Evolutionary conservation across 2,888 invertebrate species (phyloP), one percentile per base, ranked within the genome.

Genomic region (Callimorpha dominula): DNA sequence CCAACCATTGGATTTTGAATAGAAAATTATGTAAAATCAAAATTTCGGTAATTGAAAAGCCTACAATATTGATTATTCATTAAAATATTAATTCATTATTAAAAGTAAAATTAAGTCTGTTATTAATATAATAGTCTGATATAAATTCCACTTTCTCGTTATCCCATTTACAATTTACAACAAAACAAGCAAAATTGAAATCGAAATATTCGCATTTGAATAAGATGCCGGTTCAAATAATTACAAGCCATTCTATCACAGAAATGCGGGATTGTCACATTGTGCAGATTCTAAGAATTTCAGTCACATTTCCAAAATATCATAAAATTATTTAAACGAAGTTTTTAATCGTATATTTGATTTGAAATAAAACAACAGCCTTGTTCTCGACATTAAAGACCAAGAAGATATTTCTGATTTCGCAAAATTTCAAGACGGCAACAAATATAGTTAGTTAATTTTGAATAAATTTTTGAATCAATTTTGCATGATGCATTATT

Each of bases 141-240:
- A 50, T 50, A 40, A 65, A 31, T 65, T 8, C 31, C 6, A 65
- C 2, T 46, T 49, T 11, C 68, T 20, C 15, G 9, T 46, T 46
- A 57, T 31, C 15, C 17, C 15, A 43, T 46, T 46, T 68, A 43
- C 60, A 68, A 68, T 43, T 68, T 65, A 50, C 9, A 68, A 17
- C 17, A 60, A 60, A 68, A 68, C 42, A 68, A 68, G 43, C 52
- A 40, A 64, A 68, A 50, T 69, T 68, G 42, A 60, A 72, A 60
- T 68, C 65, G 57, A 20, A 42, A 72, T 65, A 68, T 60, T 43
- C 40, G 40, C 43, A 12, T 69, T 65, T 43, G 46, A 69, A 72
- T 68, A 60, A 57, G 43, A 72, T 69, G 49, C 42, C 40, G 14
- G 49, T 46, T 50, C 43, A 65, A 69, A 72, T 72, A 60, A 72